A percentile compares a stretch with the other conserved stretches of the same genome.
phyloP scores from a whole-genome alignment of 2,888 invertebrate genomes.

The Cetonia aurata region DNA sequence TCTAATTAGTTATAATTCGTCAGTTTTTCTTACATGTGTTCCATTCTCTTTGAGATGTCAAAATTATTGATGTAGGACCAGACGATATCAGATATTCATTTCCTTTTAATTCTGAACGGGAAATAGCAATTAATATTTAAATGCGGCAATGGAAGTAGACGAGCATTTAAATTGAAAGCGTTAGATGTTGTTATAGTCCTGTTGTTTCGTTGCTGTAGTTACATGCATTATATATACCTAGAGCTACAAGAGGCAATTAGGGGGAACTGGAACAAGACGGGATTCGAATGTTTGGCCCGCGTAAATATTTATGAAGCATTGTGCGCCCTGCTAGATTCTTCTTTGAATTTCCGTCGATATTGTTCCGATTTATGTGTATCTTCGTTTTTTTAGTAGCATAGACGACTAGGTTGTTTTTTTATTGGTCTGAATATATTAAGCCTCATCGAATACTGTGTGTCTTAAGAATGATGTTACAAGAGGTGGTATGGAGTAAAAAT shows the following conservation, averaged over 20 bases:
- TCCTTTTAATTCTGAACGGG: too few relatives aligned
- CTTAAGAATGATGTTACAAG: too few relatives aligned
- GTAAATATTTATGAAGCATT: conserved; percentile 40
- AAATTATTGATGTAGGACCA: too few relatives aligned
- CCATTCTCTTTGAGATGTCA: too few relatives aligned
- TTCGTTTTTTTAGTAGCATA: background rate
- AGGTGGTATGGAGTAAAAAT: too few relatives aligned
- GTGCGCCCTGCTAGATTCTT: conserved; percentile 13
- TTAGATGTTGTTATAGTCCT: conserved; percentile 22
- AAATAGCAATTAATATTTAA: background rate
- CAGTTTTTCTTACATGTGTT: too few relatives aligned
- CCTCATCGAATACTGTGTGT: too few relatives aligned
- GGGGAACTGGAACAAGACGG: conserved; percentile 13
- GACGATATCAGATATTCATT: too few relatives aligned
- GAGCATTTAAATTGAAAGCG: conserved; percentile 24
- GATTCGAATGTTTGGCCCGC: conserved; percentile 34
- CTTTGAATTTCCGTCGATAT: conserved; percentile 21
- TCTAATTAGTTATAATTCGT: too few relatives aligned
- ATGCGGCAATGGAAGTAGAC: background rate
- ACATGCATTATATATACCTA: conserved; percentile 16
- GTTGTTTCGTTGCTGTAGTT: conserved; percentile 20
- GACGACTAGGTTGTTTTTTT: conserved; percentile 14
- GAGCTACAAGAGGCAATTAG: conserved; percentile 27
- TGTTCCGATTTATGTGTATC: conserved; percentile 33
- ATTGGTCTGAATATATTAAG: background rate